Percentiles rank a stretch among this genome's conserved stretches.
Evolutionary conservation across 2,113 vertebrate species (phyloP).

Genomic region (Cricetomys ansorgei): DNA sequence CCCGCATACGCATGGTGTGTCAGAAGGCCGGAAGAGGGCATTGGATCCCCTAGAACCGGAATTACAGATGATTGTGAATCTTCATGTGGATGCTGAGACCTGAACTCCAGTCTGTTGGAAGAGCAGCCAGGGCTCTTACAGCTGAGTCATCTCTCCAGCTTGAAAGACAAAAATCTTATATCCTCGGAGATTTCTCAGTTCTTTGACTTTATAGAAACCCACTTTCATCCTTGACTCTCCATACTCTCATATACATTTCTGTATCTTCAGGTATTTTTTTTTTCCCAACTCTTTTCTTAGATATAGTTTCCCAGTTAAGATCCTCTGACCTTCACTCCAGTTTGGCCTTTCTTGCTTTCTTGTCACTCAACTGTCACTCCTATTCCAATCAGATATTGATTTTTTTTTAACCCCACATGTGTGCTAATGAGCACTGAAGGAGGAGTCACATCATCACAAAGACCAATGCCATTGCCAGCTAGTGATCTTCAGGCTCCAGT

Average conservation of each 20-base stretch:
- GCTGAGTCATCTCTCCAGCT: not conserved
- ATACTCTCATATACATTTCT: not conserved
- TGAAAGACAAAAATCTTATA: not conserved
- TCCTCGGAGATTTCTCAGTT: not conserved
- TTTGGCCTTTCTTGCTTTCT: not conserved
- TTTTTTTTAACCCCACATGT: too few relatives aligned
- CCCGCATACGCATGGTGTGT: not conserved
- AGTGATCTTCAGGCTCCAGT: not conserved
- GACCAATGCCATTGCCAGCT: not conserved
- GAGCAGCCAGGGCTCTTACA: not conserved
- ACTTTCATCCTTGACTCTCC: not conserved
- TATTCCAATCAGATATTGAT: too few relatives aligned
- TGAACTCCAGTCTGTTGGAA: not conserved
- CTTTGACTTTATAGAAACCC: not conserved
- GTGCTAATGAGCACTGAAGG: not conserved
- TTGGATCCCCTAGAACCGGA: not conserved
- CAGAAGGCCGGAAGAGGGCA: not conserved
- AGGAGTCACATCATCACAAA: not conserved
- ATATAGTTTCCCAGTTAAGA: not conserved
- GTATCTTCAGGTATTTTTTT: not conserved
- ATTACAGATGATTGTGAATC: too few relatives aligned
- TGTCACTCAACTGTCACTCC: not conserved
- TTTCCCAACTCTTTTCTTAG: not conserved
- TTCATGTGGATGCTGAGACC: not conserved
- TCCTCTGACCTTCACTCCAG: not conserved